A percentile compares a stretch with the other conserved stretches of the same genome.
phyloP scores from a whole-genome alignment of 2,113 vertebrate species.

The Cygnus atratus region DNA sequence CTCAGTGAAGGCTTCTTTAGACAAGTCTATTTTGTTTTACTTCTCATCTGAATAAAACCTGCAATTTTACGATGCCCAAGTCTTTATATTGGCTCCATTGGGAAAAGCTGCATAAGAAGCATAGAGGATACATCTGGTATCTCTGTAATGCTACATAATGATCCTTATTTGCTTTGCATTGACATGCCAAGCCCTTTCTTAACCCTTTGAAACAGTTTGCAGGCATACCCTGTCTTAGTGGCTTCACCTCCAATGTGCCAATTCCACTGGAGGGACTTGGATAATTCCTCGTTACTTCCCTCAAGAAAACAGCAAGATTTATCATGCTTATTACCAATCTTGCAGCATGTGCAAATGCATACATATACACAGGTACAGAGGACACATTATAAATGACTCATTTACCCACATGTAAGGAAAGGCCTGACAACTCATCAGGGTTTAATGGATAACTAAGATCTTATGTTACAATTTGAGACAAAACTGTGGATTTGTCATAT shows the following conservation, averaged over 20 bases:
- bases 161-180: neutral
- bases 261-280: constrained; percentile 53
- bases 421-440: constrained; percentile 38
- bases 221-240: neutral
- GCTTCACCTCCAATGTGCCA: constrained; percentile 5
- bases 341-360: constrained; percentile 24
- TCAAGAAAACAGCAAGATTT: constrained; percentile 62
- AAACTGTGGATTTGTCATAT: constrained; percentile 64
- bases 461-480: constrained; percentile 52
- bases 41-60: neutral
- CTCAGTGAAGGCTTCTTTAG: neutral
- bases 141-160: neutral
- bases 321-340: constrained; percentile 55
- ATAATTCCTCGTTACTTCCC: constrained; percentile 30
- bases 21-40: neutral
- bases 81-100: neutral
- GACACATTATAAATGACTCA: constrained; percentile 45
- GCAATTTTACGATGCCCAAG: neutral
- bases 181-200: neutral
- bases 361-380: neutral
- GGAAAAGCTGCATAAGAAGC: neutral
- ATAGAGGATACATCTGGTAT: neutral
- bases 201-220: constrained; percentile 18
- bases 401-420: constrained; percentile 45
- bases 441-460: constrained; percentile 46